A percentile compares a stretch with the other conserved stretches of the same genome.
These are phyloP conservation scores for Sesamia nonagrioides DNA, from an alignment of 1,140 invertebrate genomes.

Conservation along the genomic window DNA sequence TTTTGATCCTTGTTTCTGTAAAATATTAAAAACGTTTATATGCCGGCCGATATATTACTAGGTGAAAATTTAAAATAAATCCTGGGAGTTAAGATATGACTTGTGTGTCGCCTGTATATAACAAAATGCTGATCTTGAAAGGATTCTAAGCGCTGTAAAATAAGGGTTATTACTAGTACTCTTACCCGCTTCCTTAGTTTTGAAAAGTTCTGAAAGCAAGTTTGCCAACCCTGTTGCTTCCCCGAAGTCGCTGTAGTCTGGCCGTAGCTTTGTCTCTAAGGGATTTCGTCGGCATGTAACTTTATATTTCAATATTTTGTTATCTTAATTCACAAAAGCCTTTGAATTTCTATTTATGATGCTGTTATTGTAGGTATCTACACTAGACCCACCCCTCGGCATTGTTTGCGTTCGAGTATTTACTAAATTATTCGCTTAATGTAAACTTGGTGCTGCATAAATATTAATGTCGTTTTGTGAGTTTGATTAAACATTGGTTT, in stretches of 20 bases:
- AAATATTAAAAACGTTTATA: no score
- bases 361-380: slow-evolving; percentile 4
- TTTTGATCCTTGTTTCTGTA: no score
- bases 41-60: no score
- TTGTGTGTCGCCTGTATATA: no score
- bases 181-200: not conserved
- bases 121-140: no score
- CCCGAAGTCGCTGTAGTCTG: slow-evolving; percentile 9
- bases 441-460: slow-evolving; percentile 28
- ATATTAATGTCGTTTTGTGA: slow-evolving; percentile 30
- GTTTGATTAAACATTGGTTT: slow-evolving; percentile 32
- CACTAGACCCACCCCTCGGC: not conserved
- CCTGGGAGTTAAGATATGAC: no score
- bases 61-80: no score
- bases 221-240: slow-evolving; percentile 4
- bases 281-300: slow-evolving; percentile 43
- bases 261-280: slow-evolving; percentile 30
- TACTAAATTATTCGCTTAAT: slow-evolving; percentile 28
- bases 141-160: no score
- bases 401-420: slow-evolving; percentile 32
- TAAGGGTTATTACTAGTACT: no score
- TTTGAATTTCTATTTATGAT: slow-evolving; percentile 40
- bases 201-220: not conserved
- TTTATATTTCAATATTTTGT: slow-evolving; percentile 51
- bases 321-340: slow-evolving; percentile 50